Base-by-base conservation (phyloP, 2,113 vertebrate genomes). In the Sylvilagus bachmani region DNA sequence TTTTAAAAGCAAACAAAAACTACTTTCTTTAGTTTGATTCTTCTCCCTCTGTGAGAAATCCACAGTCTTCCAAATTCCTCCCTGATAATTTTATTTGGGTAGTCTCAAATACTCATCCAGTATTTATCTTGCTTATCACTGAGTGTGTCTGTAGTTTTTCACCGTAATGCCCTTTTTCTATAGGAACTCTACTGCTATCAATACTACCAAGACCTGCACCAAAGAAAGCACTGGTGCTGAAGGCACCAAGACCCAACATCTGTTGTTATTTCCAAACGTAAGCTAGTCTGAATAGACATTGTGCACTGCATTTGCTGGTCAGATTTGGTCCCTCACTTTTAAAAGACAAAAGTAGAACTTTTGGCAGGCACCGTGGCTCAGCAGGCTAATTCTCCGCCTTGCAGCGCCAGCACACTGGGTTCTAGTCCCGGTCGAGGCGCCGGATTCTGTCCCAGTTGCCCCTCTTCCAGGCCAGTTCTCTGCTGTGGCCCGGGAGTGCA, bases 131-230 rank as follows among this genome's bases (percentile, higher is more conserved):
- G 21, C 7, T 62, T 71, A 29, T 84, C 3, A 12, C 5, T 24
- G 53, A 10, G 36, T 27, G 5, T 38, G 1, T 70, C 17, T 81
- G 8, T 62, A 29, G 10, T 10, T 91, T 83, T 70, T 67, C 27
- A 86, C 10, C 5, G 0, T 8, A 11, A 19, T 79, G 5, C 31
- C 71, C n/a, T 93, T 5, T 91, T 69, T 81, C 74, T 16, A 16
- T 0, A 0, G 71, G 29, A 4, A 29, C 1, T 62, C 49, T 58
- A 25, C 27, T 73, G 11, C 13, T 58, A 19, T 58, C 69, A 74
- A 21, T 49, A 17, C 5, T 49, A 21, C 58, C 31, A 64, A 64
- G n/a, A 70, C 53, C 55, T 49, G 21, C 21, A 33, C 66, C 25
- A 70, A 36, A 27, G 33, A 10, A n/a, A 51, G n/a, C 4, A 11